Evolutionary conservation across 2,113 vertebrate genomes (phyloP).

Genomic region (Candoia aspera): DNA sequence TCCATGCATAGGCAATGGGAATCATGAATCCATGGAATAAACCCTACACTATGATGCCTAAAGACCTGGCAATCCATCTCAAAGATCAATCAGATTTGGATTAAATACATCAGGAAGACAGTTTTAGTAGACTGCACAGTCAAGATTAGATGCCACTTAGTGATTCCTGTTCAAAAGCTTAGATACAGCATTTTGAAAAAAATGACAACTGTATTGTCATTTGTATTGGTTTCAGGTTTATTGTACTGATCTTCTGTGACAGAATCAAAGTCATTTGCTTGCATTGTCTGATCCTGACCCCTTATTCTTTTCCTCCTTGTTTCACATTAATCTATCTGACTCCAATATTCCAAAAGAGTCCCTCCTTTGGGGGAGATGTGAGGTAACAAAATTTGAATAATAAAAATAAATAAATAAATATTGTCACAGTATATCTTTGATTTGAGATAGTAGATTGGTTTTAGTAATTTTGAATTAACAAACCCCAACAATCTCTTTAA

Average conservation of each 20-base stretch:
- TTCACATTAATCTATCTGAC: slow-evolving; percentile 6
- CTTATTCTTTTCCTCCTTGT: neutral
- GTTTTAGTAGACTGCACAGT: neutral
- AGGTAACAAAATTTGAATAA: too few relatives aligned
- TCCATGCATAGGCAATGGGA: neutral
- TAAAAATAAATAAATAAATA: too few relatives aligned
- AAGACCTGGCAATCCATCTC: neutral
- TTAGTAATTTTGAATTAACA: slow-evolving; percentile 28
- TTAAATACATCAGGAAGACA: neutral
- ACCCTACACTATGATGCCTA: neutral
- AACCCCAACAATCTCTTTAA: slow-evolving; percentile 12
- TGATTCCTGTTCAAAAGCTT: neutral
- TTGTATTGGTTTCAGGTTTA: neutral
- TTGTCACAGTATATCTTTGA: fast-evolving
- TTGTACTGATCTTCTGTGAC: neutral
- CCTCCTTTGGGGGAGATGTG: too few relatives aligned
- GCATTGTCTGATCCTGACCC: neutral
- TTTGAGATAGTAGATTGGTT: neutral
- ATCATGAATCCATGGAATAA: neutral
- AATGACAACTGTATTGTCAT: slow-evolving; percentile 1
- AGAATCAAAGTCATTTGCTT: neutral
- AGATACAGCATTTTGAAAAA: neutral
- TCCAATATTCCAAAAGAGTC: too few relatives aligned
- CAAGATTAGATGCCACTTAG: neutral
- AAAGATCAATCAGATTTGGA: neutral